phyloP scores from a whole-genome alignment of 2,888 invertebrate genomes.

The Neria commutata region DNA sequence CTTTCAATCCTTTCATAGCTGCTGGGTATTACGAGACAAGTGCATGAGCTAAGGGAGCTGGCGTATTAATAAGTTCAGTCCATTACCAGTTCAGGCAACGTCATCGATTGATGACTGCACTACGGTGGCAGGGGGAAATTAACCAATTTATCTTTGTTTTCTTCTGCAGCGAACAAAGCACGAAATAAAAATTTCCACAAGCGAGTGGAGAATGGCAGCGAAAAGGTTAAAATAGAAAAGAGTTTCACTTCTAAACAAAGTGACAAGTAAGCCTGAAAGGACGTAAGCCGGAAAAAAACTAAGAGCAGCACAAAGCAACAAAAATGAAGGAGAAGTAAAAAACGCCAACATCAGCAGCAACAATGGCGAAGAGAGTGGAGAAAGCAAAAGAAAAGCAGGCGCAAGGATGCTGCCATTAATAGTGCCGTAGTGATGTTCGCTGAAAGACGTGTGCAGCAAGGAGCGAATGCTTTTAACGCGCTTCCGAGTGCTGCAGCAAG shows the following conservation, averaged over 20 bases:
- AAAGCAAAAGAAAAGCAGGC: conserved; percentile 2
- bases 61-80: conserved; percentile 55
- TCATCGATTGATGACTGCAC: conserved; percentile 61
- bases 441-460: too few species aligned
- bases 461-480: neutral
- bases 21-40: too few species aligned
- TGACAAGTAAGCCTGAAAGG: too few species aligned
- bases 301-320: conserved; percentile 16
- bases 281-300: conserved; percentile 10
- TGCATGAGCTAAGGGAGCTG: too few species aligned
- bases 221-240: conserved; percentile 43
- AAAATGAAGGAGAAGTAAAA: conserved; percentile 35
- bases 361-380: conserved; percentile 40
- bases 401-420: conserved; percentile 16
- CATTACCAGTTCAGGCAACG: conserved; percentile 58
- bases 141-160: conserved; percentile 61
- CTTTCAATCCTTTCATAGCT: too few species aligned
- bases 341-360: conserved; percentile 36
- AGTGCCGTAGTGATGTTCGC: neutral
- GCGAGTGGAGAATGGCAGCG: conserved; percentile 21
- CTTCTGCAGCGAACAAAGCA: conserved; percentile 40
- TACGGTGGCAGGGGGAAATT: conserved; percentile 60
- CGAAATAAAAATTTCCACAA: conserved; percentile 31
- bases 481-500: conserved; percentile 9
- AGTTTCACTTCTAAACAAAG: conserved; percentile 38